Base-by-base conservation (phyloP, 2,113 vertebrate genomes). In the Nothoprocta pentlandii region DNA sequence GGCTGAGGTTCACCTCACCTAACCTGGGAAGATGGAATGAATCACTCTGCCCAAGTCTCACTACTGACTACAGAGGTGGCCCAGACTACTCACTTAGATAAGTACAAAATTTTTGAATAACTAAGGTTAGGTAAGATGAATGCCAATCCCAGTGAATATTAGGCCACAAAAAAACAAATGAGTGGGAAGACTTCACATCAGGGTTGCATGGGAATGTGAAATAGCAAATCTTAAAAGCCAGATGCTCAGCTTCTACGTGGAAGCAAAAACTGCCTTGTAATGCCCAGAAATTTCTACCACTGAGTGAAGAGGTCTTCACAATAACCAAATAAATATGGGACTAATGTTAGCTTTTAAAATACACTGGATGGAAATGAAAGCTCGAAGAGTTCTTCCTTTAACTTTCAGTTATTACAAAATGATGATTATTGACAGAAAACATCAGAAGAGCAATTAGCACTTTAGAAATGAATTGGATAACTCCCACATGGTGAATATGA, bases 1-100 rank as follows among this genome's bases (percentile, higher is more conserved):
- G 74, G 62, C 1, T 96, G 89, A 92, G 91, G 92, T 76, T 96
- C 94, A 96, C 96, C 95, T 96, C 74, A 62, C 53, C 91, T 96
- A 90, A 96, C 94, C 96, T 84, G 78, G 74, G 91, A 95, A 78
- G 77, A 93, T 95, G 89, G 83, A 92, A 94, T 96, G 86, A 96
- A 94, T 89, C 95, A 93, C 63, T 80, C 91, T 81, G 62, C 91
- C 75, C 5, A 5, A 90, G 62, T 92, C 95, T 96, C 89, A 95
- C 91, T 44, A 9, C 89, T 79, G 86, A 93, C 95, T 95, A 69
- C 89, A 95, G 80, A 87, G 86, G 74, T 6, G 0, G 89, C 66
- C 86, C 77, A 92, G 53, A 87, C 94, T 84, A 16, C 89, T 92
- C 7, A 5, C 26, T 67, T 75, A 44, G 42, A 94, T 93, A 95